Conservation (phyloP, 2,113 vertebrate genomes). For the Atlantisia rogersi region DNA sequence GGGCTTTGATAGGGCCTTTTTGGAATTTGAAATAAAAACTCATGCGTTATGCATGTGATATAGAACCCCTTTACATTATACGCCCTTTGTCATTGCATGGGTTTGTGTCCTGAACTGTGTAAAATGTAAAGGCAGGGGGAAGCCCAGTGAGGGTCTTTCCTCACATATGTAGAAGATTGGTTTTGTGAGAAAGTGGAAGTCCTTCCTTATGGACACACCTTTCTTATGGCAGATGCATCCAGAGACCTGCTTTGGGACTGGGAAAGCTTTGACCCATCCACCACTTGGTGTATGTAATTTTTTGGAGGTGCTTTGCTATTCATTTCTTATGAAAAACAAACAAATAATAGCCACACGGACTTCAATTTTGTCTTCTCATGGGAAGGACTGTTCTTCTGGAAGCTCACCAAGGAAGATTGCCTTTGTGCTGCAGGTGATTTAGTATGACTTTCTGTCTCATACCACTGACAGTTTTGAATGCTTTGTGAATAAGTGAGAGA, state of each 20-base stretch:
- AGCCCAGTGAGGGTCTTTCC: rapidly evolving
- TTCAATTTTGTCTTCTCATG: neutral
- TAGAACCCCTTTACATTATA: neutral
- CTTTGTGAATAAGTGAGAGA: neutral
- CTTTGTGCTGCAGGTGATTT: neutral
- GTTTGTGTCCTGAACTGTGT: neutral
- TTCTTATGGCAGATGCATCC: neutral
- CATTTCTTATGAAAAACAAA: neutral
- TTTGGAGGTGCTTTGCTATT: neutral
- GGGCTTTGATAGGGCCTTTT: neutral
- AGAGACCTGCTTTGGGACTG: neutral
- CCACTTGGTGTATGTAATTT: neutral
- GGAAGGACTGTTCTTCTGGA: neutral
- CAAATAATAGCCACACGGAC: neutral
- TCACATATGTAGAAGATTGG: rapidly evolving
- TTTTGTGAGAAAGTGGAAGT: neutral
- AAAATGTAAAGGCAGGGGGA: neutral
- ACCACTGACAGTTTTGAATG: neutral
- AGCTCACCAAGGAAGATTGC: neutral
- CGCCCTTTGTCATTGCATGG: neutral
- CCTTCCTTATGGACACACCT: neutral
- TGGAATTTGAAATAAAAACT: neutral
- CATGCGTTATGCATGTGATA: neutral
- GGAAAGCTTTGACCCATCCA: neutral
- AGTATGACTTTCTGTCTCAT: neutral